These are phyloP conservation scores for Diabrotica balteata DNA, from an alignment of 2,888 invertebrate species.

Conservation along the genomic window DNA sequence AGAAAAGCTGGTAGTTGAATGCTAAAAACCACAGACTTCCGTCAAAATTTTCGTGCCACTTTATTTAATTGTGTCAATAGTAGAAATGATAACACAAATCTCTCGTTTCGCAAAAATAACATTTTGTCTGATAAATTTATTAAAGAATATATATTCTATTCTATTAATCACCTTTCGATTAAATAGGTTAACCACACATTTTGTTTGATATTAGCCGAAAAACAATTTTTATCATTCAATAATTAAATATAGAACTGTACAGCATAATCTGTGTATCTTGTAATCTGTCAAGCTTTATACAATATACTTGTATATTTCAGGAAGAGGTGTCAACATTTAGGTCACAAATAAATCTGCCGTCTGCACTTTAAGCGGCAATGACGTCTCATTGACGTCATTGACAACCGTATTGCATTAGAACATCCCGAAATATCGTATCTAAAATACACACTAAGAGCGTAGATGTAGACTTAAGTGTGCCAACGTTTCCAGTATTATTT, in stretches of 20 bases:
- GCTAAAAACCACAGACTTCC: no score
- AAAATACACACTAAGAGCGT: slow-evolving; percentile 27
- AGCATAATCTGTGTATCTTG: slow-evolving; percentile 19
- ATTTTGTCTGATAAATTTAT: no score
- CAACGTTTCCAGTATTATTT: slow-evolving; percentile 25
- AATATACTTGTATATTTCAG: slow-evolving; percentile 17
- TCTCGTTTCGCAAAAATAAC: no score
- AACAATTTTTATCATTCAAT: slow-evolving; percentile 15
- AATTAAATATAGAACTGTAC: slow-evolving; percentile 3
- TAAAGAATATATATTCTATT: no score
- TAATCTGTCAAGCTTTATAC: slow-evolving; percentile 17
- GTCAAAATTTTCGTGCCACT: no score
- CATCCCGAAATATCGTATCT: slow-evolving; percentile 32
- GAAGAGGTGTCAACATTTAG: slow-evolving; percentile 32
- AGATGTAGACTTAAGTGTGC: slow-evolving; percentile 13
- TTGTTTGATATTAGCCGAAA: not conserved
- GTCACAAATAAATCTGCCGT: slow-evolving; percentile 26
- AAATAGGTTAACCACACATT: no score
- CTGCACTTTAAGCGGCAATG: slow-evolving; percentile 29
- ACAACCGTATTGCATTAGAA: slow-evolving; percentile 30
- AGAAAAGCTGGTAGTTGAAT: no score
- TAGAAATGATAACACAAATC: no score
- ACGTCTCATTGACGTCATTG: slow-evolving; percentile 36
- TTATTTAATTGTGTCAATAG: no score
- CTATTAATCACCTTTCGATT: no score